These are phyloP conservation scores for Aphidius ervi DNA, from an alignment of 1,140 invertebrate genomes.

Conservation along the genomic window DNA sequence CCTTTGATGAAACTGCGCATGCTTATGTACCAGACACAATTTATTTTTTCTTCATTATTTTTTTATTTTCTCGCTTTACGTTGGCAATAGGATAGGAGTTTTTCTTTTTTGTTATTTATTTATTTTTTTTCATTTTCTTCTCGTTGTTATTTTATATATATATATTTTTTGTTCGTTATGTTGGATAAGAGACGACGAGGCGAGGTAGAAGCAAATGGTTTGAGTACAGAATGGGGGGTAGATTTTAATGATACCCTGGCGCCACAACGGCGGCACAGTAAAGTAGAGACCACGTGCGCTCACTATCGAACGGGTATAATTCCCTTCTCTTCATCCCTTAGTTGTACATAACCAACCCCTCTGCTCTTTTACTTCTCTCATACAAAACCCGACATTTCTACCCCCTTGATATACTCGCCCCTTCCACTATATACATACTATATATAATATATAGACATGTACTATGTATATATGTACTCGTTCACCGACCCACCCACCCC, in stretches of 20 bases:
- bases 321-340: slow-evolving; percentile 20
- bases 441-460: neutral
- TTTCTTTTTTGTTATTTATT: no score
- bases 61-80: no score
- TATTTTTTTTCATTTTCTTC: no score
- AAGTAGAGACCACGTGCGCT: slow-evolving; percentile 49
- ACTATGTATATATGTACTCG: slow-evolving; percentile 3
- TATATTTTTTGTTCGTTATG: neutral
- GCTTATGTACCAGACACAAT: no score
- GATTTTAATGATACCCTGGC: slow-evolving; percentile 47
- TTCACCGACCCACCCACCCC: slow-evolving; percentile 17
- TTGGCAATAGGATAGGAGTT: no score
- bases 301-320: slow-evolving; percentile 48
- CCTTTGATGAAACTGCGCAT: no score
- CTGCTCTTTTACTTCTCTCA: slow-evolving; percentile 23
- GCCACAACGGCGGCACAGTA: slow-evolving; percentile 45
- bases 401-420: slow-evolving; percentile 14
- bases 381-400: slow-evolving; percentile 6
- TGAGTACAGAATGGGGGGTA: slow-evolving; percentile 17
- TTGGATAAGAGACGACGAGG: neutral
- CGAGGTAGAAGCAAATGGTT: neutral
- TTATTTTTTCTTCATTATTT: no score
- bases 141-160: no score
- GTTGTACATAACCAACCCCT: slow-evolving; percentile 20
- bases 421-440: slow-evolving; percentile 4